phyloP scores from a whole-genome alignment of 1,140 invertebrate genomes.

The Idris sp. region DNA sequence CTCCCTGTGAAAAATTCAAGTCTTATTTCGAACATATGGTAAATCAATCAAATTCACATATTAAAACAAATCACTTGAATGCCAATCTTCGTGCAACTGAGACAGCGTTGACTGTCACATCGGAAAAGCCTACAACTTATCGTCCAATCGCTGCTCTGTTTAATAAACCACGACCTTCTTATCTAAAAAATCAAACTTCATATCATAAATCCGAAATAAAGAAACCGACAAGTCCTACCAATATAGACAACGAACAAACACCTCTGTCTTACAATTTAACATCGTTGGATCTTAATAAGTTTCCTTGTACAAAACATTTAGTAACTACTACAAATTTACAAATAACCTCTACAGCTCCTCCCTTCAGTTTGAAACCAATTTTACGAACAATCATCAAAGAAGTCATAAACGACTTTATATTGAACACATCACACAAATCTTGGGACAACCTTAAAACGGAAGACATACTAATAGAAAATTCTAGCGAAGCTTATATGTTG shows the following conservation, averaged over 20 bases:
- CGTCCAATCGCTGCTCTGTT: constrained; percentile 8
- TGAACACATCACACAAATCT: constrained; percentile 24
- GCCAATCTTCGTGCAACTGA: too few species aligned
- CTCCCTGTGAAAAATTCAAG: too few species aligned
- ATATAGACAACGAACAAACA: neutral
- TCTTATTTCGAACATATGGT: too few species aligned
- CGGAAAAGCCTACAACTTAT: constrained; percentile 23
- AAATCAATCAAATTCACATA: too few species aligned
- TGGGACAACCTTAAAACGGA: constrained; percentile 7
- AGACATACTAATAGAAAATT: constrained; percentile 18
- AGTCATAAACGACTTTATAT: constrained; percentile 66
- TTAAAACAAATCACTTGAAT: too few species aligned
- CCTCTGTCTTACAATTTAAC: constrained; percentile 23
- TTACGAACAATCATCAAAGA: constrained; percentile 64
- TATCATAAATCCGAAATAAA: neutral
- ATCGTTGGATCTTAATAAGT: constrained; percentile 9
- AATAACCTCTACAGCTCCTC: neutral
- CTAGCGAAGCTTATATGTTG: constrained; percentile 32
- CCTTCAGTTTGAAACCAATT: constrained; percentile 17
- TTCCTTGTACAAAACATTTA: constrained; percentile 32
- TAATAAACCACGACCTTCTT: neutral
- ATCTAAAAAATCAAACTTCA: neutral
- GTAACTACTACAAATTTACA: constrained; percentile 11
- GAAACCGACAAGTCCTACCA: neutral
- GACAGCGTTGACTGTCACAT: too few species aligned